These are phyloP conservation scores for Dorcus hopei DNA, from an alignment of 2,888 invertebrate species.

Conservation along the genomic window DNA sequence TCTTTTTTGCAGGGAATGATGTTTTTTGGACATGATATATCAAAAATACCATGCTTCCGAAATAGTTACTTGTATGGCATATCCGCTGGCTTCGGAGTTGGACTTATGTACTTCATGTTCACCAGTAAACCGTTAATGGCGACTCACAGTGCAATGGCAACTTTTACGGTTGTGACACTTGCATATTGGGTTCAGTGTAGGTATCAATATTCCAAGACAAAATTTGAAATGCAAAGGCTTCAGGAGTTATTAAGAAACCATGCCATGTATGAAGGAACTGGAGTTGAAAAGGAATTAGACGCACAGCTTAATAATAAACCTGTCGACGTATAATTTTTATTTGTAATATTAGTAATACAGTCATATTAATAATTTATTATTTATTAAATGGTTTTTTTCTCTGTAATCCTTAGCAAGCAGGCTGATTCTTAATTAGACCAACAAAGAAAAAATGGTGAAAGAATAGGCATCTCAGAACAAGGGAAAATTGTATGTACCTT, in stretches of 20 bases:
- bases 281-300: conserved; percentile 52
- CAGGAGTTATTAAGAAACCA: conserved; percentile 61
- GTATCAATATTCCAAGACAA: conserved; percentile 64
- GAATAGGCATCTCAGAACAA: too few species aligned
- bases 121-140: conserved; percentile 66
- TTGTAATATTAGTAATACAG: background rate
- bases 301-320: conserved; percentile 20
- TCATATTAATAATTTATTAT: background rate
- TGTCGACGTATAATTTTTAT: conserved; percentile 11
- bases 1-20: conserved; percentile 53
- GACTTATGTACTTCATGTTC: conserved; percentile 67
- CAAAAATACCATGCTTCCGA: conserved; percentile 77
- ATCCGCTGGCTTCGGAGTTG: conserved; percentile 64
- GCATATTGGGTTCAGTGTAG: conserved; percentile 69
- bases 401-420: too few species aligned
- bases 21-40: conserved; percentile 69
- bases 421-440: too few species aligned
- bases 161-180: conserved; percentile 63
- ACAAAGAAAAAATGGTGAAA: too few species aligned
- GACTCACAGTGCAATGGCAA: conserved; percentile 63
- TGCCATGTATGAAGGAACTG: conserved; percentile 63
- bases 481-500: too few species aligned
- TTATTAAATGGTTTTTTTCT: background rate
- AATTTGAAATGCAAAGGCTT: conserved; percentile 62
- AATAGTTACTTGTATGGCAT: conserved; percentile 75